Evolutionary conservation across 2,113 vertebrate species (phyloP), one percentile per base, ranked within the genome.

Genomic region (Crotalus tigris): DNA sequence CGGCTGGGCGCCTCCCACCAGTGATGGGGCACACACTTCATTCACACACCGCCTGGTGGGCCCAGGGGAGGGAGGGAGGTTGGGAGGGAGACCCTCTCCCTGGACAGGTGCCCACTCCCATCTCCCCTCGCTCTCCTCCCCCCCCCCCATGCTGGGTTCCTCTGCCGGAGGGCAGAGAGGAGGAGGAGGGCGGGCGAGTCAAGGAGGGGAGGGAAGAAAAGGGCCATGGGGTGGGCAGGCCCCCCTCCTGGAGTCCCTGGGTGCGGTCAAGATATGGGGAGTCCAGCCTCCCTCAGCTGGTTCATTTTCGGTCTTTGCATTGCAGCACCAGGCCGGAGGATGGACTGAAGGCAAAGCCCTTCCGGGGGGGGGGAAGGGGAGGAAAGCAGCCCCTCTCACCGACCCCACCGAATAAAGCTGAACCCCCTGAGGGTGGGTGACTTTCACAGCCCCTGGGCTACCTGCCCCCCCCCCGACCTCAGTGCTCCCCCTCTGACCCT

Each of bases 1-100:
- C 97, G 97, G 96, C 97, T 96, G 95, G 98, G 98, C 98, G 97
- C 95, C 96, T 97, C 97, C 97, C 97, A 97, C 97, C 97, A 97
- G 96, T 93, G 94, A 96, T 91, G 85, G 94, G 94, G 94, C 44
- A 87, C 49, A 33, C 9, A 96, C 96, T 95, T 95, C 97, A 96
- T 97, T 97, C 97, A 95, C 87, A 90, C 54, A 0, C 61, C 0
- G 88, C 90, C 92, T 15, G 0, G 81, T 46, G 6, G 54, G 91
- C 87, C 23, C 2, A 39, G 39, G 39, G 0, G 90, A 88, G 7
- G 44, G 23, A 88, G 1, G 13, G 21, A 90, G 75, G 94, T 39
- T 39, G 39, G 39, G 39, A 39, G 39, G 39, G 54, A 1, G 24
- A 9, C 5, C 15, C 6, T 88, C 88, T 46, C 8, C 29, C 19